phyloP scores from a whole-genome alignment of 37 sponge, comb jelly and placozoan genomes.

The Crambe crambe region DNA sequence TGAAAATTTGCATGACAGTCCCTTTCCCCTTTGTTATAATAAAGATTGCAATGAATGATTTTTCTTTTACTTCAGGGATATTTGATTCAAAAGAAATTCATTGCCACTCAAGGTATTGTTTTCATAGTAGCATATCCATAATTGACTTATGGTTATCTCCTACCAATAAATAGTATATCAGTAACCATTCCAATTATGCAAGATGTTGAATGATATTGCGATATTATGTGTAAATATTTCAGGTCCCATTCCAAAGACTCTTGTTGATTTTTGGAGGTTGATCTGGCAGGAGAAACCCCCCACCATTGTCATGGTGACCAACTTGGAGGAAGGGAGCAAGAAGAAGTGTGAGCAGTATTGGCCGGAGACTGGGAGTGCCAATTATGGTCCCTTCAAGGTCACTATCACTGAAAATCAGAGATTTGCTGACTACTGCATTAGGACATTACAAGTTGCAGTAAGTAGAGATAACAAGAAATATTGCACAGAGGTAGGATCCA shows the following conservation, averaged over 20 bases:
- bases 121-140: too few relatives aligned
- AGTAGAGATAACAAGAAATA: not conserved
- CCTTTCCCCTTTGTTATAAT: too few relatives aligned
- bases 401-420: constrained; percentile 34
- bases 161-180: too few relatives aligned
- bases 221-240: too few relatives aligned
- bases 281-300: constrained; percentile 70
- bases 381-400: constrained; percentile 62
- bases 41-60: not conserved
- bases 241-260: constrained; percentile 65
- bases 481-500: too few relatives aligned
- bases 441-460: constrained; percentile 39
- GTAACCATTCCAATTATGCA: too few relatives aligned
- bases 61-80: constrained; percentile 48
- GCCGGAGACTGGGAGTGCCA: constrained; percentile 42
- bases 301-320: constrained; percentile 79
- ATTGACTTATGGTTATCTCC: too few relatives aligned
- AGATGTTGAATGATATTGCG: too few relatives aligned
- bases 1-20: too few relatives aligned
- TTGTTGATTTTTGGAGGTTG: constrained; percentile 76
- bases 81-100: constrained; percentile 33
- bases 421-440: constrained; percentile 59
- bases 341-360: constrained; percentile 83
- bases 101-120: constrained; percentile 83
- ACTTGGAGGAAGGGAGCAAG: constrained; percentile 62